phyloP scores from a whole-genome alignment of 2,797 vertebrate genomes.

The Spinibarbus caldwelli region DNA sequence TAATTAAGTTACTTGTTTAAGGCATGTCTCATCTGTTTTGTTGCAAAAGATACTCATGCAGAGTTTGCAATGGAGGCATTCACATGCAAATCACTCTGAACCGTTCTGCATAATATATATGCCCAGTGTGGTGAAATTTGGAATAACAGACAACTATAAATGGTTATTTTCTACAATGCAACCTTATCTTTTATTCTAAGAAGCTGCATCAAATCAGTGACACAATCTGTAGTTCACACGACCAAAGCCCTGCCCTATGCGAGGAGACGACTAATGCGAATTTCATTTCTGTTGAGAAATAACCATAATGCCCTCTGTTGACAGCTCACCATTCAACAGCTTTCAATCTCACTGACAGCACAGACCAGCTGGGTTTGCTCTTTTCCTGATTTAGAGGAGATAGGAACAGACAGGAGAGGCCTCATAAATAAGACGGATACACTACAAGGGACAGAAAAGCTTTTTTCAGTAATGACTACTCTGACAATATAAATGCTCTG shows the following conservation, averaged over 20 bases:
- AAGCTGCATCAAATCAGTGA: conserved; percentile 18
- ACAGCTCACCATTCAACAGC: conserved; percentile 46
- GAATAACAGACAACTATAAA: not conserved
- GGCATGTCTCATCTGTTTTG: conserved; percentile 3
- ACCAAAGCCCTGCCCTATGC: not conserved
- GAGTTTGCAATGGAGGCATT: conserved; percentile 3
- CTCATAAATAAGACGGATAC: conserved; percentile 1
- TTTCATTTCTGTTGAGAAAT: conserved; percentile 28
- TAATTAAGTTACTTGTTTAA: conserved; percentile 11
- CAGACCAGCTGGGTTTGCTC: conserved; percentile 42
- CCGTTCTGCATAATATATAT: not conserved
- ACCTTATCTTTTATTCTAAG: not conserved
- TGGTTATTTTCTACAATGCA: not conserved
- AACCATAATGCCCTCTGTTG: conserved; percentile 35
- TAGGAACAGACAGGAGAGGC: not conserved
- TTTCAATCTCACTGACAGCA: conserved; percentile 48
- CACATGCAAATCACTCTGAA: conserved; percentile 7
- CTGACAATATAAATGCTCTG: not conserved
- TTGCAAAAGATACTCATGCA: not conserved
- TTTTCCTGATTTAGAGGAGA: conserved; percentile 36
- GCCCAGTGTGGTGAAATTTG: not conserved
- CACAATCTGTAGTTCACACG: conserved; percentile 7
- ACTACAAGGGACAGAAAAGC: not conserved
- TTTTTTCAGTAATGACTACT: conserved; percentile 7
- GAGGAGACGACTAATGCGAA: conserved; percentile 16